These are phyloP conservation scores for Meghimatium bilineatum DNA, from an alignment of 2,888 invertebrate genomes.

Conservation along the genomic window DNA sequence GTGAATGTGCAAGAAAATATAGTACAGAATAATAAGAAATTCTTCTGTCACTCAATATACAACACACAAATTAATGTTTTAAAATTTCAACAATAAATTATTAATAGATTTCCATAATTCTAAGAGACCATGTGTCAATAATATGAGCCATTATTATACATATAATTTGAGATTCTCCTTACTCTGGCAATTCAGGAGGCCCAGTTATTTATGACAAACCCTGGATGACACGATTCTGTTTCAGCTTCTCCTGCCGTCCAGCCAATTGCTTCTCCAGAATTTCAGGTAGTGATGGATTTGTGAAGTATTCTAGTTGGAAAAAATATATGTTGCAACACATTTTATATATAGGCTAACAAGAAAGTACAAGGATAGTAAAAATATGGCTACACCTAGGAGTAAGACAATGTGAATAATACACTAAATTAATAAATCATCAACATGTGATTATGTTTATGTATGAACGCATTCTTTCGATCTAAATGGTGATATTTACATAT, in stretches of 20 bases:
- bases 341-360: too few relatives aligned
- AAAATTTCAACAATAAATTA: neutral
- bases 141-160: too few relatives aligned
- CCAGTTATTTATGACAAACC: slow-evolving; percentile 41
- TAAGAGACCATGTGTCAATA: neutral
- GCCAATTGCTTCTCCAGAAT: slow-evolving; percentile 57
- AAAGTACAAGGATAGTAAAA: too few relatives aligned
- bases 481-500: too few relatives aligned
- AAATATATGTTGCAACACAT: neutral
- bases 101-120: neutral
- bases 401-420: too few relatives aligned
- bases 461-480: too few relatives aligned
- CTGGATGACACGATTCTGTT: slow-evolving; percentile 70
- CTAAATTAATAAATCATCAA: too few relatives aligned
- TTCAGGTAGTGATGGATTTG: slow-evolving; percentile 50
- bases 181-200: neutral
- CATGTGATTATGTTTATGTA: too few relatives aligned
- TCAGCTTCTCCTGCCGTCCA: slow-evolving; percentile 63
- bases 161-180: neutral
- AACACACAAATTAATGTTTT: neutral
- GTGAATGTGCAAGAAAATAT: too few relatives aligned
- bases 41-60: neutral
- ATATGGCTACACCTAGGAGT: too few relatives aligned
- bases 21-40: neutral
- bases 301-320: slow-evolving; percentile 53